Percentiles rank a stretch among this genome's conserved stretches.
phyloP scores from a whole-genome alignment of 2,888 invertebrate species.

The Anaspis maculata region DNA sequence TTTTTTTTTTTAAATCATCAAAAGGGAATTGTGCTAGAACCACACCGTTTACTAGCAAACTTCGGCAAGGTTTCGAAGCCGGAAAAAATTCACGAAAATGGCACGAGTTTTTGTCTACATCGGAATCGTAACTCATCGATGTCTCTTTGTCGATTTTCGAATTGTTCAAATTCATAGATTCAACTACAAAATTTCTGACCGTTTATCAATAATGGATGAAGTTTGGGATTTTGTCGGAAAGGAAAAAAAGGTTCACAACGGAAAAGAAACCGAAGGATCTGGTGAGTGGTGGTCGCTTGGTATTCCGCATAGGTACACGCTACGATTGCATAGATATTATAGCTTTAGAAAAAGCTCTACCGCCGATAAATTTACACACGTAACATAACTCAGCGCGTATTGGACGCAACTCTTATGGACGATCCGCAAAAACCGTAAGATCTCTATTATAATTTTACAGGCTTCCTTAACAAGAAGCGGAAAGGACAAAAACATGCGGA shows the following conservation, averaged over 20 bases:
- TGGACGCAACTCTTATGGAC: slow-evolving; percentile 17
- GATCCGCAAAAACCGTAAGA: slow-evolving; percentile 29
- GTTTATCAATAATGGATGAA: slow-evolving; percentile 12
- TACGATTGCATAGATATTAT: slow-evolving; percentile 14
- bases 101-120: no score
- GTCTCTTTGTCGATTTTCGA: no score
- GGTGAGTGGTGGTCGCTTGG: slow-evolving; percentile 9
- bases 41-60: no score
- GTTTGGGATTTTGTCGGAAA: slow-evolving; percentile 4
- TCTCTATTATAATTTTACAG: slow-evolving; percentile 37
- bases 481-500: slow-evolving; percentile 17
- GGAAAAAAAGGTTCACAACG: slow-evolving; percentile 6
- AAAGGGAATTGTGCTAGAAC: no score
- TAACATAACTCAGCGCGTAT: slow-evolving; percentile 30
- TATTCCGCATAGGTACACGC: slow-evolving; percentile 12
- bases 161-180: slow-evolving; percentile 9
- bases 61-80: no score
- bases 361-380: slow-evolving; percentile 31
- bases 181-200: slow-evolving; percentile 8
- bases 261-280: slow-evolving; percentile 8
- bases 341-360: slow-evolving; percentile 26
- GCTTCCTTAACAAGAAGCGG: slow-evolving; percentile 29
- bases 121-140: no score
- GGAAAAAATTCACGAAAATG: no score
- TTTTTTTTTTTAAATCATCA: no score